A percentile compares a stretch with the other conserved stretches of the same genome.
Conservation (phyloP, 2,113 vertebrate species). For the Anguilla rostrata region DNA sequence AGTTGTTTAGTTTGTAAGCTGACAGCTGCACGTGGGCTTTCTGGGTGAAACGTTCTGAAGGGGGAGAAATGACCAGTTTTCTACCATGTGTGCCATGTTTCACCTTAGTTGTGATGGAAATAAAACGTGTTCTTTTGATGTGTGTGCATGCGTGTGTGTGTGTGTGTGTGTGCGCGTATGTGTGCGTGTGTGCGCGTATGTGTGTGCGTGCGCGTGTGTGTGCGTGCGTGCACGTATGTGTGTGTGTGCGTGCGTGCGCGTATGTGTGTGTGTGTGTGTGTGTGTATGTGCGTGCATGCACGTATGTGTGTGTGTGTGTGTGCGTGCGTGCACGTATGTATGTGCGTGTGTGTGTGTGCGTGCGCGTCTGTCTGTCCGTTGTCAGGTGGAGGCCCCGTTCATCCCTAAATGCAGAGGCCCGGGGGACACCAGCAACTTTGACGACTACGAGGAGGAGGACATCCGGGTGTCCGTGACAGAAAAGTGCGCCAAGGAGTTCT, state of each 20-base stretch:
- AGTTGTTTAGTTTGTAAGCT: too few species aligned
- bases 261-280: neutral
- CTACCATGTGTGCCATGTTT: too few species aligned
- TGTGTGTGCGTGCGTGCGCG: neutral
- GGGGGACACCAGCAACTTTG: conserved; percentile 98
- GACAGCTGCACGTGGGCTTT: too few species aligned
- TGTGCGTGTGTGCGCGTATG: neutral
- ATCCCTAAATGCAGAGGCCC: conserved; percentile 99
- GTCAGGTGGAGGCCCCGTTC: conserved; percentile 97
- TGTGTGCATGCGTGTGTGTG: neutral
- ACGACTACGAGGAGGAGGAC: conserved; percentile 98
- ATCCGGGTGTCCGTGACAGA: conserved; percentile 96
- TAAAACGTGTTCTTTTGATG: too few species aligned
- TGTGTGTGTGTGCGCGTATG: neutral
- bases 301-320: neutral
- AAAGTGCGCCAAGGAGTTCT: conserved; percentile 97
- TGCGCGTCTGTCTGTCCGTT: neutral
- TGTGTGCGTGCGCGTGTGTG: neutral
- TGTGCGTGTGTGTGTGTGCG: neutral
- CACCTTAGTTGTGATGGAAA: too few species aligned
- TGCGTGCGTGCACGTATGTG: neutral
- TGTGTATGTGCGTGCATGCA: neutral
- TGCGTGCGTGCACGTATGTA: neutral
- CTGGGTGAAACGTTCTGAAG: too few species aligned
- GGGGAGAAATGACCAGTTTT: too few species aligned